These are phyloP conservation scores for Phylloscopus whistleri DNA, from an alignment of 2,113 vertebrate genomes.

Conservation along the genomic window DNA sequence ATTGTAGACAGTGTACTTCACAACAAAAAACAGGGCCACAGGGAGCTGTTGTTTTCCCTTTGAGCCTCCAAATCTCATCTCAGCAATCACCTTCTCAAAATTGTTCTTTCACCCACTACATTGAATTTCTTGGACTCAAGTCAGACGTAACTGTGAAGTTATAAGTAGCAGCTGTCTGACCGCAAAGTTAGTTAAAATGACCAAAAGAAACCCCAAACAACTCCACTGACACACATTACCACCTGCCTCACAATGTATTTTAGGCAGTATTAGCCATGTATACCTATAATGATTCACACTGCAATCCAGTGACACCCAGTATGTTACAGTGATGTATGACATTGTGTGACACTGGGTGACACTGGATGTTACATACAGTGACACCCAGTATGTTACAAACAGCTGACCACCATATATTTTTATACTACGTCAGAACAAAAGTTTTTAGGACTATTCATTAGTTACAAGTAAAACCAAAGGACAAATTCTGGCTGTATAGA, in stretches of 20 bases:
- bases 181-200: not conserved
- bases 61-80: not conserved
- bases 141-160: slow-evolving; percentile 6
- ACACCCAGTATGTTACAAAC: not conserved
- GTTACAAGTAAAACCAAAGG: not conserved
- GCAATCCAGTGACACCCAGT: not conserved
- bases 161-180: slow-evolving; percentile 17
- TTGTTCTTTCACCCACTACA: not conserved
- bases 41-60: not conserved
- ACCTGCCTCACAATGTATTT: not conserved
- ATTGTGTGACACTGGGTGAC: too few relatives aligned
- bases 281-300: not conserved
- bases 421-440: not conserved
- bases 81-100: not conserved
- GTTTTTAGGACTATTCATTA: not conserved
- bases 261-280: not conserved
- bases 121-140: not conserved
- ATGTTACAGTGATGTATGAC: not conserved
- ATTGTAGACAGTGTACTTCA: not conserved
- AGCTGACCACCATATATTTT: not conserved
- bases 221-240: not conserved
- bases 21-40: not conserved
- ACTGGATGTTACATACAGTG: not conserved
- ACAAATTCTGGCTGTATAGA: not conserved
- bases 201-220: not conserved